These are phyloP conservation scores for Oxycera nigricornis DNA, from an alignment of 2,888 invertebrate species.

Conservation along the genomic window DNA sequence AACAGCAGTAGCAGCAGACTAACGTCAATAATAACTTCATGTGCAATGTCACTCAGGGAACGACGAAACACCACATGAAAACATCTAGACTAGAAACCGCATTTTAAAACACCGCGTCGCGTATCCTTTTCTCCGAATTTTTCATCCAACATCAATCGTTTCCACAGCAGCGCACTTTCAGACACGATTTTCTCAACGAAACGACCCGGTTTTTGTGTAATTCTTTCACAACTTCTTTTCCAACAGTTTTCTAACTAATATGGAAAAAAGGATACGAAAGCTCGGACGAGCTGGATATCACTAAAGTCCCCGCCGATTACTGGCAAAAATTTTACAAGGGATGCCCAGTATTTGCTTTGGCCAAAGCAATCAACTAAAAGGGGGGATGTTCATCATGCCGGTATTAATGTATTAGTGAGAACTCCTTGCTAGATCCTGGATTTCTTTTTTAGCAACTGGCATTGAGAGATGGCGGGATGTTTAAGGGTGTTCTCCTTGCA, in stretches of 20 bases:
- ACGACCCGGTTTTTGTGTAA: not conserved
- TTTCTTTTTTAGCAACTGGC: not conserved
- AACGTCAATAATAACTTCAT: not conserved
- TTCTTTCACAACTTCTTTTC: not conserved
- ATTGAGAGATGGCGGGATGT: not conserved
- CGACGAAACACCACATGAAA: not conserved
- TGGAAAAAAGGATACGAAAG: conserved; percentile 47
- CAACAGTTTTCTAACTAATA: conserved; percentile 29
- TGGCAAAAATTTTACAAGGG: conserved; percentile 33
- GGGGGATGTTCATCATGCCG: not conserved
- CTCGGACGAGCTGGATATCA: conserved; percentile 47
- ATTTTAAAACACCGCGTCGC: not conserved
- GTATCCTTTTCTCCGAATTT: conserved; percentile 26
- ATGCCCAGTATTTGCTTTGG: not conserved
- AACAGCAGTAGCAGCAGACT: not conserved
- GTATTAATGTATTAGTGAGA: conserved; percentile 21
- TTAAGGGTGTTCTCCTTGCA: not conserved
- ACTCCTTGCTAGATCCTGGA: not conserved
- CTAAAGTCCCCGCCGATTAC: conserved; percentile 33
- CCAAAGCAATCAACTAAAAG: not conserved
- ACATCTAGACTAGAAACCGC: not conserved
- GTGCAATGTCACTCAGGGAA: not conserved
- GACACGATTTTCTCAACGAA: not conserved
- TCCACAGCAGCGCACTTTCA: not conserved
- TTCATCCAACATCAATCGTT: not conserved